Base-by-base conservation (phyloP, 2,797 vertebrate species). In the Ptychadena robeensis region DNA sequence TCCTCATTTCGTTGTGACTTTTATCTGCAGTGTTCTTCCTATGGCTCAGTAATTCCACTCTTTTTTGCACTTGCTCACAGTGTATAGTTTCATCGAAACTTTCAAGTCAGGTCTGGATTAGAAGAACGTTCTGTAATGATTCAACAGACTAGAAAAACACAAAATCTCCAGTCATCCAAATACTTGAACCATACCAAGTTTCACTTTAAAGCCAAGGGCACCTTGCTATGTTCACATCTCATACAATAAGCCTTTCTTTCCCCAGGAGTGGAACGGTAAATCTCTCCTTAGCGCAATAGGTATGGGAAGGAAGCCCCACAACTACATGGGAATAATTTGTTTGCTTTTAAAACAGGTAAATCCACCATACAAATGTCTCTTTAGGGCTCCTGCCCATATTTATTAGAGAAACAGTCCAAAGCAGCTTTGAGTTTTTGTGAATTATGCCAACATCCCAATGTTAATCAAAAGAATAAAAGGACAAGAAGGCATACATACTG, bases 151-250 rank as follows among this genome's bases (percentile, higher is more conserved):
- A 25, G 32, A 14, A 59, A 73, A 66, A 4, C 66, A 73, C 22
- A 81, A 81, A 27, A 14, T 73, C 28, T 67, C 28, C 70, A 73
- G 38, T 66, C 79, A 81, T 15, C 61, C 38, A 53, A 22, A 67
- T 10, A 73, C 31, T 9, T 38, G n/a, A 75, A 37, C 1, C 57
- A 18, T 75, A 35, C 48, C 53, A 30, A 48, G 70, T 53, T 73
- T 73, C 28, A 73, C 34, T 44, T 9, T n/a, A 35, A 68, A 68
- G n/a, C 65, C 75, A 44, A 27, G 67, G 28, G 7, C 27, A 11
- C 25, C 75, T 68, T 76, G 40, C 40, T 53, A 68, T 34, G 40
- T 31, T 44, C 27, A 30, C 8, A 7, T 67, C 38, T 48, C 38
- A 18, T 32, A 78, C 44, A 66, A 67, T 65, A 67, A 68, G 18